Evolutionary conservation across 2,888 invertebrate species (phyloP).

Genomic region (Hemaris fuciformis): DNA sequence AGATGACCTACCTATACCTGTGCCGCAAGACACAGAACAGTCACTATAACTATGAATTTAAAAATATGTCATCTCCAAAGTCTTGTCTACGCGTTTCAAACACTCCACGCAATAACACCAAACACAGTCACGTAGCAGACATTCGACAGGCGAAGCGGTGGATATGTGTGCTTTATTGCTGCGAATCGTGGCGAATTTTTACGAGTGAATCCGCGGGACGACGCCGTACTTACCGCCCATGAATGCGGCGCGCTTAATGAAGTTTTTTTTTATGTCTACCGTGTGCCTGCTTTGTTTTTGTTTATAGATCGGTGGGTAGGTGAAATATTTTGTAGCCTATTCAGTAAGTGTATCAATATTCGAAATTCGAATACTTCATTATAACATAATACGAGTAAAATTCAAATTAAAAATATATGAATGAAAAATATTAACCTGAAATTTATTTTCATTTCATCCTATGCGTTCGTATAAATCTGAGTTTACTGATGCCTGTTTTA

Average conservation of each 20-base stretch:
- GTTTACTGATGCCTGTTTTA: too few species aligned
- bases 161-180: slow-evolving; percentile 60
- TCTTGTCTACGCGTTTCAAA: slow-evolving; percentile 21
- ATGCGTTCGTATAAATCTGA: too few species aligned
- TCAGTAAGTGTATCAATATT: too few species aligned
- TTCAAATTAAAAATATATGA: too few species aligned
- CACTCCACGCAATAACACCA: slow-evolving; percentile 38
- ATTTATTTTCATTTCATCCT: too few species aligned
- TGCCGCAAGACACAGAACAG: too few species aligned
- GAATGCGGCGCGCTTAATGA: slow-evolving; percentile 30
- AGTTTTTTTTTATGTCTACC: slow-evolving; percentile 23
- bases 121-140: slow-evolving; percentile 62
- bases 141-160: slow-evolving; percentile 56
- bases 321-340: background rate
- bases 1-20: too few species aligned
- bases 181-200: slow-evolving; percentile 61
- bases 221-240: slow-evolving; percentile 28
- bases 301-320: too few species aligned
- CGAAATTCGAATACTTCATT: too few species aligned
- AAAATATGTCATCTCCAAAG: background rate
- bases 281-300: background rate
- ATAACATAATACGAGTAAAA: too few species aligned
- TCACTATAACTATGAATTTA: too few species aligned
- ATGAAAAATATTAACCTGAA: too few species aligned
- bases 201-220: slow-evolving; percentile 55